phyloP scores from a whole-genome alignment of 2,113 vertebrate species.

The Anhinga anhinga region DNA sequence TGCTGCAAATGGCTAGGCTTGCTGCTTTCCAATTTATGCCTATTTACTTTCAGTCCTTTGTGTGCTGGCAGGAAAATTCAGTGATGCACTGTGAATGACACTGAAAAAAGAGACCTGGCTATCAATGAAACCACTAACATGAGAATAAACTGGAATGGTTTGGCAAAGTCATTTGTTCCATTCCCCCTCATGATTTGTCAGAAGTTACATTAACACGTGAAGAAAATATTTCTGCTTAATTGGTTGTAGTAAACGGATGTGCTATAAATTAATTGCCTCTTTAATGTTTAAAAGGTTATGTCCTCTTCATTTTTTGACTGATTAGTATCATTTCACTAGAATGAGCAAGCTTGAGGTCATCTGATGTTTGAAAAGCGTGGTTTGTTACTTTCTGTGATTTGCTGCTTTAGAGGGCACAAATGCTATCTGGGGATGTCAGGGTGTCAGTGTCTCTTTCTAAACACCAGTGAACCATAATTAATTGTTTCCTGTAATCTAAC shows the following conservation, averaged over 20 bases:
- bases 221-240: slow-evolving; percentile 30
- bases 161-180: background rate
- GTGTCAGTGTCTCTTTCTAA: slow-evolving; percentile 20
- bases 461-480: slow-evolving; percentile 13
- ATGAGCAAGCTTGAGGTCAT: background rate
- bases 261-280: slow-evolving; percentile 13
- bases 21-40: background rate
- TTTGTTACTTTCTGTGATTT: slow-evolving; percentile 21
- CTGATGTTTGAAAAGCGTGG: background rate
- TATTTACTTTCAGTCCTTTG: background rate
- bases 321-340: background rate
- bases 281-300: slow-evolving; percentile 9
- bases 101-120: background rate
- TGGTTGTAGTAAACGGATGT: background rate
- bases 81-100: background rate
- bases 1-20: background rate
- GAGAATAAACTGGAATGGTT: background rate
- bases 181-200: background rate
- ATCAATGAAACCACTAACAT: background rate
- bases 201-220: background rate
- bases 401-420: background rate
- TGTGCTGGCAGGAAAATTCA: background rate
- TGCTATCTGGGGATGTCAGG: background rate
- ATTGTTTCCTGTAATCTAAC: slow-evolving; percentile 44
- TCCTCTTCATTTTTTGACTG: slow-evolving; percentile 25